Conservation (phyloP, 2,797 vertebrate species). For the Echeneis naucrates region DNA sequence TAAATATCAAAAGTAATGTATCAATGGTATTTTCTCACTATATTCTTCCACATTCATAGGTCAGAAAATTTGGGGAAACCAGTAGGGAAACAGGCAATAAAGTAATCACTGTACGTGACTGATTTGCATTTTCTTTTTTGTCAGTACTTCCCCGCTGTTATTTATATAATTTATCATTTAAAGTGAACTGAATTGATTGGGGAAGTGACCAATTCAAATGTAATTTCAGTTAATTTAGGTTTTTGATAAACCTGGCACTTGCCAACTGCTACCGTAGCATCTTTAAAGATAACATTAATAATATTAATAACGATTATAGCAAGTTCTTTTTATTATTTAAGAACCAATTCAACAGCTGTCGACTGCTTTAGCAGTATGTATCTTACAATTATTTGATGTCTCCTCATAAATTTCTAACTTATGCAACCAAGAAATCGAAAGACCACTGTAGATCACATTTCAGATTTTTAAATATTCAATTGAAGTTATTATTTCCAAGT, state of each 20-base stretch:
- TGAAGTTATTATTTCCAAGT: too few relatives aligned
- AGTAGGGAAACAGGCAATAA: not conserved
- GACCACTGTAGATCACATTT: too few relatives aligned
- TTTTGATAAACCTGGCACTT: too few relatives aligned
- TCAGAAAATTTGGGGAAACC: not conserved
- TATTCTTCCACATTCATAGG: not conserved
- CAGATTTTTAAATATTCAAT: too few relatives aligned
- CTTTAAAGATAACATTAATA: slow-evolving; percentile 1
- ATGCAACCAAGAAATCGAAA: not conserved
- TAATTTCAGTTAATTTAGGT: not conserved
- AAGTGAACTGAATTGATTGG: not conserved
- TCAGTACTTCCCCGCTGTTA: not conserved
- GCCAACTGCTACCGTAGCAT: not conserved
- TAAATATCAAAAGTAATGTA: not conserved
- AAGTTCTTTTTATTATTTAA: too few relatives aligned
- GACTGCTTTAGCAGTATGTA: too few relatives aligned
- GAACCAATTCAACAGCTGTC: slow-evolving; percentile 7
- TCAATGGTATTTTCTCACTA: not conserved
- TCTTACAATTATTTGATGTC: not conserved
- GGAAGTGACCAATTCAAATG: not conserved
- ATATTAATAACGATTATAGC: not conserved
- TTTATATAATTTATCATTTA: not conserved
- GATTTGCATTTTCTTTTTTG: too few relatives aligned
- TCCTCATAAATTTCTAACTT: not conserved
- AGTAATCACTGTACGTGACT: too few relatives aligned